These are phyloP conservation scores for Hippocampus abdominalis DNA, from an alignment of 2,113 vertebrate species.

Conservation along the genomic window DNA sequence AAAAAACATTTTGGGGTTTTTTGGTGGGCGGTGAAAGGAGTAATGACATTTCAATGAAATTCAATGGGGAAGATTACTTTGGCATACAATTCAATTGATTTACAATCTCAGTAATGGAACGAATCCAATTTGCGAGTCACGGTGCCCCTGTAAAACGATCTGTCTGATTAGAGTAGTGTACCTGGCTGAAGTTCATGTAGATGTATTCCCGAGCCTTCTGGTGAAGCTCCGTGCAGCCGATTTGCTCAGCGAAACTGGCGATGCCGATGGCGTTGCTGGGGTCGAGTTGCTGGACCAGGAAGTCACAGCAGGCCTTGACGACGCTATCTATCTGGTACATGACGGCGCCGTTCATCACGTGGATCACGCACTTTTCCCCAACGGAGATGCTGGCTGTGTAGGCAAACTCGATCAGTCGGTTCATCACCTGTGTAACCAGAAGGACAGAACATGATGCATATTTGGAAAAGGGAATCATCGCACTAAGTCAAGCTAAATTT, in stretches of 20 bases:
- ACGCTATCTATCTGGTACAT: slow-evolving; percentile 98
- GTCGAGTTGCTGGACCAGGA: slow-evolving; percentile 88
- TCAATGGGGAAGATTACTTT: no score
- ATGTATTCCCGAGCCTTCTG: slow-evolving; percentile 90
- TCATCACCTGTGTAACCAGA: slow-evolving; percentile 77
- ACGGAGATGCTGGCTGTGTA: slow-evolving; percentile 93
- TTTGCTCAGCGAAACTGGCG: slow-evolving; percentile 91
- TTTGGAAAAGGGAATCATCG: not conserved
- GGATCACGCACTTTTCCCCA: slow-evolving; percentile 90
- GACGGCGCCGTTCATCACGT: slow-evolving; percentile 90
- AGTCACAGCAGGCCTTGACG: slow-evolving; percentile 88
- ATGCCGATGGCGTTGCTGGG: slow-evolving; percentile 97
- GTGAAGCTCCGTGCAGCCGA: slow-evolving; percentile 84
- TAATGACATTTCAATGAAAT: no score
- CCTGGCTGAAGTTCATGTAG: slow-evolving; percentile 94
- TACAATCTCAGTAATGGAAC: no score
- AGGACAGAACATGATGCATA: not conserved
- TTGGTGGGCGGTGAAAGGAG: no score
- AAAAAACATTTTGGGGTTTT: no score
- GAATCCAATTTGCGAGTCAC: no score
- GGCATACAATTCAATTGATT: no score
- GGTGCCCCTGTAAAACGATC: not conserved
- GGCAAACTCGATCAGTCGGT: slow-evolving; percentile 87
- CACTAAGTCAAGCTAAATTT: no score
- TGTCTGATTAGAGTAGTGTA: slow-evolving; percentile 23